Base-by-base conservation (phyloP, 2,113 vertebrate species). In the Alexandromys fortis region DNA sequence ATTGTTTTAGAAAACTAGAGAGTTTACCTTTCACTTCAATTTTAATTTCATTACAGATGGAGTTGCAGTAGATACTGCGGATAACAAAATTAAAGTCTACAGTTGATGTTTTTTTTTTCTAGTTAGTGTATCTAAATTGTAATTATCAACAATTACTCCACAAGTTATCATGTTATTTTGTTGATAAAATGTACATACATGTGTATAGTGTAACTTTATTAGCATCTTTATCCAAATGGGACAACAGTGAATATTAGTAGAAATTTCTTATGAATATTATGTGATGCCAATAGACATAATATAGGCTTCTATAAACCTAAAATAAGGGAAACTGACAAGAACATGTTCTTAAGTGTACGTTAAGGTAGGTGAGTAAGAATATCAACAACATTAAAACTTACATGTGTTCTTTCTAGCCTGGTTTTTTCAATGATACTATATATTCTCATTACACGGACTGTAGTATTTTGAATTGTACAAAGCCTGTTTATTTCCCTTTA, bases 261-360 rank as follows among this genome's bases (percentile, higher is more conserved):
- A 76, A 89, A 87, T 94, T 96, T 95, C 82, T 95, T 85, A 82
- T 68, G 5, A 83, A 94, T 93, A 90, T 92, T 92, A 72, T 11
- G 7, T 95, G 35, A 2, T 75, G 89, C 52, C 92, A 90, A 91
- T 83, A 76, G 58, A 86, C 96, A 94, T 95, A 96, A 52, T 83
- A 76, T 42, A 2, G 26, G 4, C 70, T 94, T 96, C 61, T 89
- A 3, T 49, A 93, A 91, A 87, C 12, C 7, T 93, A 11, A 1
- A 94, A 19, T 73, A 17, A 49, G 9, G 10, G 10, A 88, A 90
- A 35, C 83, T 13, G 0, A 88, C 33, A 61, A 68, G 49, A 30
- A 97, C 94, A 76, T 4, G 16, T 90, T 81, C 1, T 77, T n/a
- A 94, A 38, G 5, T 75, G 21, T 92, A 85, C 17, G 82, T 86